These are phyloP conservation scores for Porites rus DNA, from an alignment of 92 coral and sea anemone genomes.

Conservation along the genomic window DNA sequence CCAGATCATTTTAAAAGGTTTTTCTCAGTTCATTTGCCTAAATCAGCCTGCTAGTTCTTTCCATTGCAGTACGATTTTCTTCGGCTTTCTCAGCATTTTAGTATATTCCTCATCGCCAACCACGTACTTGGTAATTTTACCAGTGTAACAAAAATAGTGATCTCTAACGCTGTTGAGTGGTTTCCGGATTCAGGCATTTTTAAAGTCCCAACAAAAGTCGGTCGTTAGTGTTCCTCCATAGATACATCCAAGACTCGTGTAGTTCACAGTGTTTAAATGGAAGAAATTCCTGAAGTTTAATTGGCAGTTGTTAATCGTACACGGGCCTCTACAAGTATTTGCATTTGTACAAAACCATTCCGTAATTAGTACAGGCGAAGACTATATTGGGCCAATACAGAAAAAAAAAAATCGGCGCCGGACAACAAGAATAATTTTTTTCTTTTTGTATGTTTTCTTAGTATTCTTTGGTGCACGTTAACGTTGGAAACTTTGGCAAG, in stretches of 20 bases:
- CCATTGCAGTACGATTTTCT: not conserved
- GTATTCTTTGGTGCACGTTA: not conserved
- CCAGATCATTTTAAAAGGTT: not conserved
- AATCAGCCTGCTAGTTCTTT: not conserved
- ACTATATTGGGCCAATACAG: not conserved
- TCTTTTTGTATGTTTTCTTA: not conserved
- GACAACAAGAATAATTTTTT: no score
- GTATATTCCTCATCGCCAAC: not conserved
- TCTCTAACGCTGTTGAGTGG: not conserved
- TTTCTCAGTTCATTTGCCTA: not conserved
- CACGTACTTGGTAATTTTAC: not conserved
- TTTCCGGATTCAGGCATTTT: not conserved
- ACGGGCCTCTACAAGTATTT: not conserved
- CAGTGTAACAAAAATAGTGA: not conserved
- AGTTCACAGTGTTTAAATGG: no score
- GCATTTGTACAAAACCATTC: conserved; percentile 11
- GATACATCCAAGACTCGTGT: no score
- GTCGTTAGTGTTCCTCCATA: not conserved
- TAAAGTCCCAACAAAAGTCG: not conserved
- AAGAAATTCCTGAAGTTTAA: conserved; percentile 1
- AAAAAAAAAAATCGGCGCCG: not conserved
- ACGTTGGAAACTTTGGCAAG: not conserved
- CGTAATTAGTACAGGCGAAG: conserved; percentile 13
- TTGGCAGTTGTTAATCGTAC: conserved; percentile 14
- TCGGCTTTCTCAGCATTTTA: not conserved